These are phyloP conservation scores for Amyelois transitella DNA, from an alignment of 1,140 invertebrate species.

Conservation along the genomic window DNA sequence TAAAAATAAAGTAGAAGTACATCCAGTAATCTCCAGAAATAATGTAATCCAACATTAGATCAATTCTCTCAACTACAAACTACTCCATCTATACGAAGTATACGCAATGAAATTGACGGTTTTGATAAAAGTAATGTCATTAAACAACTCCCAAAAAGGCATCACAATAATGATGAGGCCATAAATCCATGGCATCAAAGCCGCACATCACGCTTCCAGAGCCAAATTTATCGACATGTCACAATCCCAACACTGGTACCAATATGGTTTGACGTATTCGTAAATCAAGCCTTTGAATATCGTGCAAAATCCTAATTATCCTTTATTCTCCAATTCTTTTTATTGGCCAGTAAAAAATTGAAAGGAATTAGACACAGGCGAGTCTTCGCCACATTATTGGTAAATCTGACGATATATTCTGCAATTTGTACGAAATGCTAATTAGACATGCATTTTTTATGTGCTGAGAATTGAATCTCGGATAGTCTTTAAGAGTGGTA, in stretches of 20 bases:
- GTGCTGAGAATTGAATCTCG: background rate
- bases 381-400: constrained; percentile 29
- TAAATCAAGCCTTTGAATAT: constrained; percentile 18
- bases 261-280: background rate
- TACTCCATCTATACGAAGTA: background rate
- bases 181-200: constrained; percentile 48
- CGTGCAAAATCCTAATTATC: constrained; percentile 42
- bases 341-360: constrained; percentile 33
- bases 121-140: no score
- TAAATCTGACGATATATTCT: constrained; percentile 29
- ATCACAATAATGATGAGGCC: constrained; percentile 37
- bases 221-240: constrained; percentile 33
- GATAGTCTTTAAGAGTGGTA: background rate
- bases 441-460: constrained; percentile 41
- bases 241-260: constrained; percentile 1
- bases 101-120: no score
- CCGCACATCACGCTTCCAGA: constrained; percentile 10
- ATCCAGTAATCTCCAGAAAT: no score
- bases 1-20: no score
- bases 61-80: background rate
- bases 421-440: constrained; percentile 29
- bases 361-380: constrained; percentile 46
- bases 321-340: constrained; percentile 34
- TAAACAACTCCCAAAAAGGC: constrained; percentile 31
- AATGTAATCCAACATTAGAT: no score